Base-by-base conservation (phyloP, 1,140 invertebrate species). In the Nixonia krombeini region DNA sequence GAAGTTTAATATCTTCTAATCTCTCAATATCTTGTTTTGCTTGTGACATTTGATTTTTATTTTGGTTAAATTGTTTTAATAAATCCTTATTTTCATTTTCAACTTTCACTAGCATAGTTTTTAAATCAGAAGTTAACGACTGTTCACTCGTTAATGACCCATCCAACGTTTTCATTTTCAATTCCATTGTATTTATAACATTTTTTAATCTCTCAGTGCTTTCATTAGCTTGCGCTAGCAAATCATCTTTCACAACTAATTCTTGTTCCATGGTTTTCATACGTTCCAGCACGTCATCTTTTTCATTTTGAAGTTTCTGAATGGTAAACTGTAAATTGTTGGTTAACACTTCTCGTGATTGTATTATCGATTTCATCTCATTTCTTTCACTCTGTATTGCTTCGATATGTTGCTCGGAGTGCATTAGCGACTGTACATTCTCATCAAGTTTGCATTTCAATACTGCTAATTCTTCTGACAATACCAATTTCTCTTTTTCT, bases 271-370 rank as follows among this genome's bases (percentile, higher is more conserved):
- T 53, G 15, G 57, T 21, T 9, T 58, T 59, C 9, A 71, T 29
- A 31, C 66, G 58, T 18, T 66, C 63, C 0, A 50, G 63, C 15
- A 67, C 50, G 44, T 25, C 49, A 35, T 40, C 38, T 29, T 64
- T 61, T 15, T 61, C 25, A 6, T 28, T 61, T 42, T 72, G 51
- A 10, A 67, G 13, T 12, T 63, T 63, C 21, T 63, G 38, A 7
- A 67, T 66, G 0, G 51, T 59, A 5, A 53, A 63, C 1, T 63
- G 57, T 6, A 71, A 29, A 47, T 67, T 64, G 17, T 52, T 41
- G 37, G 59, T 7, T 64, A 38, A 38, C 57, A 71, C 28, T 59
- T 44, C 12, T 70, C 44, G 57, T 10, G 46, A 40, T 28, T 63
- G 46, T 21, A 66, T 18, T 6, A 49, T 66, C 9, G 57, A 52